Conservation (phyloP, 2,113 vertebrate species). For the Himantopus leucocephalus region DNA sequence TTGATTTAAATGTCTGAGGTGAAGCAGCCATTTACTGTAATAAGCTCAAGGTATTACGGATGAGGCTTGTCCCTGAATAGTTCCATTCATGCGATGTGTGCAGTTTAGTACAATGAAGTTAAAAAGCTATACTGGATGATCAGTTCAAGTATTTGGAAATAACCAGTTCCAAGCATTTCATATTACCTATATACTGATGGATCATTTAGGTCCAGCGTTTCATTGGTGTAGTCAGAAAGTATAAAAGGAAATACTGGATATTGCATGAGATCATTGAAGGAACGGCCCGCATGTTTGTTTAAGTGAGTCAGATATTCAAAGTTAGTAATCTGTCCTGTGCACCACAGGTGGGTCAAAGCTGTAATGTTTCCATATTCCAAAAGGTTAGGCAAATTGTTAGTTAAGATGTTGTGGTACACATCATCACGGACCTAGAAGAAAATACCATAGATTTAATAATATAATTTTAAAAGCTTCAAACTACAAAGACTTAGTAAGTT, state of each 20-base stretch:
- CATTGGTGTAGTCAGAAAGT: constrained; percentile 89
- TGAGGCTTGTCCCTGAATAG: background rate
- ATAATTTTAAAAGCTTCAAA: background rate
- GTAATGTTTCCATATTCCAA: constrained; percentile 96
- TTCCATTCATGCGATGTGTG: background rate
- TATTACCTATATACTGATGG: constrained; percentile 86
- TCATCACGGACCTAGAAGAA: constrained; percentile 89
- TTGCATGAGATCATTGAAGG: constrained; percentile 99
- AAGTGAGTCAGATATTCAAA: constrained; percentile 98
- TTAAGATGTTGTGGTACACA: constrained; percentile 95
- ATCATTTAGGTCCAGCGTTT: constrained; percentile 90
- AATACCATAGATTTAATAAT: background rate
- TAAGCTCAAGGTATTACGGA: background rate
- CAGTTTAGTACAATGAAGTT: background rate
- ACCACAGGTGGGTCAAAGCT: constrained; percentile 95
- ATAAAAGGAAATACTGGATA: constrained; percentile 99
- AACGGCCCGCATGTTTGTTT: constrained; percentile 97
- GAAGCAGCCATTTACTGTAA: background rate
- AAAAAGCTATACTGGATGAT: background rate
- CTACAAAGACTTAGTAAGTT: background rate
- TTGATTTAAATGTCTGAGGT: background rate
- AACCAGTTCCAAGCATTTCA: background rate
- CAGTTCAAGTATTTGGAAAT: background rate
- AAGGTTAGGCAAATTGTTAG: constrained; percentile 93
- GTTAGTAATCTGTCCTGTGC: constrained; percentile 95